Evolutionary conservation across 2,888 invertebrate genomes (phyloP).

Genomic region (Dryadula phaetusa): DNA sequence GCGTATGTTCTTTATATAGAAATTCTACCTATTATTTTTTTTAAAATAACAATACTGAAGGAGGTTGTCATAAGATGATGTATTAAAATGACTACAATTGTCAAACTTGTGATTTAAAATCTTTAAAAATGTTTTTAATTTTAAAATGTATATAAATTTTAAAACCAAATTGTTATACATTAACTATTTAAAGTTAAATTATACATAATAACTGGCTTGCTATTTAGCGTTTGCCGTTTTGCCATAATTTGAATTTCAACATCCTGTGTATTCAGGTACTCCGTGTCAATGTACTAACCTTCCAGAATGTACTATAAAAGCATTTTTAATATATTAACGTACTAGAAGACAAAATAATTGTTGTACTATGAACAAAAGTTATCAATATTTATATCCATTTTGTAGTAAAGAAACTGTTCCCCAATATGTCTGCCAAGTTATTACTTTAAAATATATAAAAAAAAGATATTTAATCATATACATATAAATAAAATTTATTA

Average conservation of each 20-base stretch:
- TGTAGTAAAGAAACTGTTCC: background rate
- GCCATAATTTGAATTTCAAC: background rate
- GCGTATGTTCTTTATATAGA: too few relatives aligned
- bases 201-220: background rate
- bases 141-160: background rate
- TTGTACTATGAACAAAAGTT: too few relatives aligned
- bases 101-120: background rate
- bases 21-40: background rate
- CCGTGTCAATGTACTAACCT: background rate
- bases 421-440: background rate
- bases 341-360: background rate
- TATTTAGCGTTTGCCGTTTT: background rate
- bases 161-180: background rate
- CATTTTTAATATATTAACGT: background rate
- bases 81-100: too few relatives aligned
- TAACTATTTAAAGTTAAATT: conserved; percentile 4
- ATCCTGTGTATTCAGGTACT: background rate
- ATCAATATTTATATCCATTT: background rate
- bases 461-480: background rate
- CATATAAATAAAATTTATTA: background rate
- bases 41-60: background rate
- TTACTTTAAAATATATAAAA: background rate
- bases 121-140: background rate
- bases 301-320: background rate
- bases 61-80: too few relatives aligned